Evolutionary conservation across 2,113 vertebrate genomes (phyloP).

Genomic region (Erinaceus europaeus): DNA sequence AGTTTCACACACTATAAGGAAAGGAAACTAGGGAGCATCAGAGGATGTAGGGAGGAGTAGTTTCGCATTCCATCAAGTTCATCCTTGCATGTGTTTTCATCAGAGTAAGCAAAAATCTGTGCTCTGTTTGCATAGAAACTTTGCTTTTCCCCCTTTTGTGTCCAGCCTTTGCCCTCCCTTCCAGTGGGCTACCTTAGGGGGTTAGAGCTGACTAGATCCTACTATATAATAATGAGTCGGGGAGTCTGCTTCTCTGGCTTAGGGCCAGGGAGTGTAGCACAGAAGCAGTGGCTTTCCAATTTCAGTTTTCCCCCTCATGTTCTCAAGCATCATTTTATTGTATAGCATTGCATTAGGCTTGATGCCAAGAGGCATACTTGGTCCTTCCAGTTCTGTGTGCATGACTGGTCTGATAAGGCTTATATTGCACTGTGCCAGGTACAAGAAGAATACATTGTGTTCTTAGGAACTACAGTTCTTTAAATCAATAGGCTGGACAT

Average conservation of each 20-base stretch:
- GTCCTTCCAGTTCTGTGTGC: not conserved
- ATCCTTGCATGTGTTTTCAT: not conserved
- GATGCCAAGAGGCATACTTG: not conserved
- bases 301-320: too few species aligned
- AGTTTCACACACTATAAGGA: not conserved
- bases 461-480: accelerated
- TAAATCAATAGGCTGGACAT: not conserved
- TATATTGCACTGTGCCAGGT: not conserved
- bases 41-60: not conserved
- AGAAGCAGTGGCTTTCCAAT: accelerated
- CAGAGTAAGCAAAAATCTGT: not conserved
- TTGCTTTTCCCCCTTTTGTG: not conserved
- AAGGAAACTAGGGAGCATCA: not conserved
- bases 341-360: not conserved
- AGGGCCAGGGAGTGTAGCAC: not conserved
- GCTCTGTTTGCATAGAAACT: not conserved
- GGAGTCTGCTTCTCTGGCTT: not conserved
- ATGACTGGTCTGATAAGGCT: not conserved
- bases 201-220: accelerated
- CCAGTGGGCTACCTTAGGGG: not conserved
- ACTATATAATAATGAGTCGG: not conserved
- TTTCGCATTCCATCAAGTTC: accelerated
- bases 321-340: not conserved
- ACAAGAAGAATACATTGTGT: accelerated
- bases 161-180: accelerated